Evolutionary conservation across 2,797 vertebrate genomes (phyloP), one percentile per base, ranked within the genome.

Genomic region (Chaenodraco wilsoni): DNA sequence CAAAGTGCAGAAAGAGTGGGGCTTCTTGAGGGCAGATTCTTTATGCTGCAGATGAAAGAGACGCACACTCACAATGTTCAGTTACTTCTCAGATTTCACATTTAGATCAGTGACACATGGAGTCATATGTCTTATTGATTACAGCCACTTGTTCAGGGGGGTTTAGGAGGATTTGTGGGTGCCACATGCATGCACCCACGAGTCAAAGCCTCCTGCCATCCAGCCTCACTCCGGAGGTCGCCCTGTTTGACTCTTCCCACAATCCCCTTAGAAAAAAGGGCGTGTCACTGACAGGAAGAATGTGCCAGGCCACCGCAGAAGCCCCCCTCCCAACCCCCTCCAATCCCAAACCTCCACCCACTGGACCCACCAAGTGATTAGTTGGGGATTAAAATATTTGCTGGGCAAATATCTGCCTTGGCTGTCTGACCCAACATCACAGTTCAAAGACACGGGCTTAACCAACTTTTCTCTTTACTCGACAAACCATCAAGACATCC

Each of bases 351-450:
- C 84, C 87, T 92, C 92, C 88, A 89, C 84, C 82, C 90, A 87
- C 90, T 84, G 91, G 90, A 93, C 96, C 96, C 96, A 96, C 96
- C 96, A 97, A 97, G 97, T 98, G 96, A 98, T 98, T 98, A 99
- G 97, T 96, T 96, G 95, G 92, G 97, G 97, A 98, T 98, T 98
- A 98, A 98, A 98, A 98, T 98, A 98, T 98, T 98, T 99, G 97
- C 97, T 96, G 95, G 95, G 95, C 96, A 97, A 97, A 98, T 97
- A 97, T 94, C 96, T 96, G 95, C 94, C 95, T 95, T 96, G 95
- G 96, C 96, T 95, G 90, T 93, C 90, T 93, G 91, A 94, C 91
- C 87, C 87, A 82, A 92, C 90, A 90, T 88, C 85, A 79, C 83
- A 94, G 91, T 95, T 95, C 92, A 95, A 95, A 94, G 93, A 94